phyloP scores from a whole-genome alignment of 2,888 invertebrate species.

The Rhimphoctona megacephalus region DNA sequence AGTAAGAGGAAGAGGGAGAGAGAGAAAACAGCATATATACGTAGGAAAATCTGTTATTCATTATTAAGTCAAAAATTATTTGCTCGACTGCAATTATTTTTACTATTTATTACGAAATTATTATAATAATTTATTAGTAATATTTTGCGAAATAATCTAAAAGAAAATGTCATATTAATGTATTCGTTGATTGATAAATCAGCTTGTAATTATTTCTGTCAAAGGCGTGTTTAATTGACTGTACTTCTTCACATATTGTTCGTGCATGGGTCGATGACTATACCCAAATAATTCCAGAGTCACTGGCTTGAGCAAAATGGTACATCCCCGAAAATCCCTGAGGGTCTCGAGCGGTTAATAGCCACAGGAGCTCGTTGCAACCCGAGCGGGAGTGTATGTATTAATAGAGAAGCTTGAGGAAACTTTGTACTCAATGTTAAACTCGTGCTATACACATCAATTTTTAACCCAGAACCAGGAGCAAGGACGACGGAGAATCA shows the following conservation, averaged over 20 bases:
- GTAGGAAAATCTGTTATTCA: neutral
- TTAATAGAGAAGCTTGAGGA: conserved; percentile 48
- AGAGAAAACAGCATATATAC: neutral
- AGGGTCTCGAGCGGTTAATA: conserved; percentile 39
- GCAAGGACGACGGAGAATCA: conserved; percentile 6
- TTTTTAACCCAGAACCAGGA: conserved; percentile 3
- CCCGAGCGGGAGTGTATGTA: conserved; percentile 35
- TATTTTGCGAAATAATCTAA: neutral
- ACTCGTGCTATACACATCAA: conserved; percentile 21
- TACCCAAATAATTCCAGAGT: conserved; percentile 17
- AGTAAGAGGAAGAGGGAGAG: neutral
- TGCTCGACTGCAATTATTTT: neutral
- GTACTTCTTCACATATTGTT: conserved; percentile 14
- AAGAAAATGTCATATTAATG: neutral
- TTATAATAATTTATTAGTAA: no score
- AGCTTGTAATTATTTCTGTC: neutral
- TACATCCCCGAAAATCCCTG: conserved; percentile 34
- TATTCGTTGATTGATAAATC: neutral
- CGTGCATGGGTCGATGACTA: conserved; percentile 16
- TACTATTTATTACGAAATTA: no score
- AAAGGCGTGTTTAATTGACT: neutral
- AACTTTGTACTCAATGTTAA: conserved; percentile 45
- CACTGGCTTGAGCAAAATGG: conserved; percentile 24
- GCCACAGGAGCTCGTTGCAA: conserved; percentile 43
- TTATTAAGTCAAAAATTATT: neutral